Conservation (phyloP, 2,113 vertebrate genomes). For the Silurus glanis region DNA sequence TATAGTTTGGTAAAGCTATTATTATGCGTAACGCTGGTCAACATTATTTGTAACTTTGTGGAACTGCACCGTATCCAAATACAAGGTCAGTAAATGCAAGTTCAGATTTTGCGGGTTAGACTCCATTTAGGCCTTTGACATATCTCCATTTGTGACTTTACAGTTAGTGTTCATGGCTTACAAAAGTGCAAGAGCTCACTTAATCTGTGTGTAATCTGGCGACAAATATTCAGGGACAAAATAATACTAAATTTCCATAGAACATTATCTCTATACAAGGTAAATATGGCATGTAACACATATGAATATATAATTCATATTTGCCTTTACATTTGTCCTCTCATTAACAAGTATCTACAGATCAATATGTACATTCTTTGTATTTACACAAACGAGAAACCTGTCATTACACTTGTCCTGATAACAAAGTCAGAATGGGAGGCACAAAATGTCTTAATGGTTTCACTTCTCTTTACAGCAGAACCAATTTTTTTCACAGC, state of each 20-base stretch:
- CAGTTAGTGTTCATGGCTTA: constrained; percentile 59
- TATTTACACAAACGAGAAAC: constrained; percentile 68
- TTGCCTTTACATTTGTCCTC: constrained; percentile 72
- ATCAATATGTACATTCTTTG: constrained; percentile 72
- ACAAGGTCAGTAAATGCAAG: not conserved
- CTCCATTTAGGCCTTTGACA: constrained; percentile 26
- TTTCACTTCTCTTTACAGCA: constrained; percentile 28
- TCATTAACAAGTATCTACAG: constrained; percentile 75
- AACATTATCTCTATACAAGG: constrained; percentile 71
- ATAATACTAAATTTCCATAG: constrained; percentile 68
- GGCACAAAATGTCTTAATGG: constrained; percentile 30
- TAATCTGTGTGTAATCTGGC: constrained; percentile 65
- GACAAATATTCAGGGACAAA: constrained; percentile 71
- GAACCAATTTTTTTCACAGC: constrained; percentile 16
- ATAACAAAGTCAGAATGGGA: constrained; percentile 33
- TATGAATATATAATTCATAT: constrained; percentile 76
- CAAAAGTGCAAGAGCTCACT: constrained; percentile 61
- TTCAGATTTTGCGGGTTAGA: constrained; percentile 27
- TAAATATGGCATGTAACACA: constrained; percentile 74
- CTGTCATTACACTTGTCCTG: constrained; percentile 36
- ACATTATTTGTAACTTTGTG: not conserved
- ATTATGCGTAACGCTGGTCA: constrained; percentile 2
- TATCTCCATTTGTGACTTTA: constrained; percentile 39
- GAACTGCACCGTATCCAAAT: constrained; percentile 9
- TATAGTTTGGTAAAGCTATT: constrained; percentile 3